These are phyloP conservation scores for Tenthredo notha DNA, from an alignment of 2,888 invertebrate genomes.

Conservation along the genomic window DNA sequence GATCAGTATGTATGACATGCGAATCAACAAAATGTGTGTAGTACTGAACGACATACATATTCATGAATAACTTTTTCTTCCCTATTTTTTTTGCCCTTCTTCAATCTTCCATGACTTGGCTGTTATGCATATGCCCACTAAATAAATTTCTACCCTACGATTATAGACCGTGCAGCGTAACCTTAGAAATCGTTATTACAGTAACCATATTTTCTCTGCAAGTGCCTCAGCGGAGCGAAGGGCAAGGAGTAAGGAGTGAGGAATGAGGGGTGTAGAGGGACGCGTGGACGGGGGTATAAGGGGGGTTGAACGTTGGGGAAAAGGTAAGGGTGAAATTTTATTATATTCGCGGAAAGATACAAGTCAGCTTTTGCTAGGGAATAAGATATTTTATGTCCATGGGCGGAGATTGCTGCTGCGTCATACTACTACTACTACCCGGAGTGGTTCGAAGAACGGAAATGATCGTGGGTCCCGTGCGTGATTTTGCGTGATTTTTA, in stretches of 20 bases:
- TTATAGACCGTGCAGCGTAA: conserved; percentile 25
- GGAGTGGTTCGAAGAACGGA: conserved; percentile 11
- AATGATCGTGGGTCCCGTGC: not conserved
- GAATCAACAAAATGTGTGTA: conserved; percentile 48
- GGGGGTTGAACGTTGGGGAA: not conserved
- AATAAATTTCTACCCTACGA: conserved; percentile 13
- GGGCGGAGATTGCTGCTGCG: conserved; percentile 35
- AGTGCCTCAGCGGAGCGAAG: not conserved
- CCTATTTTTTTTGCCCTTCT: not conserved
- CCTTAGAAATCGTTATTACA: conserved; percentile 42
- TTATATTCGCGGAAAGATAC: conserved; percentile 46
- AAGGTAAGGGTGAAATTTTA: conserved; percentile 41
- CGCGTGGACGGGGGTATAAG: not conserved
- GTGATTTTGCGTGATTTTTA: not conserved
- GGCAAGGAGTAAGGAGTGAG: not conserved
- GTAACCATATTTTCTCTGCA: conserved; percentile 38
- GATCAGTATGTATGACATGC: conserved; percentile 50
- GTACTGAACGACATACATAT: conserved; percentile 25
- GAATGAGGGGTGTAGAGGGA: not conserved
- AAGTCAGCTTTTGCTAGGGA: conserved; percentile 45
- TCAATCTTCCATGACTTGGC: not conserved
- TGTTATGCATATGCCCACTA: conserved; percentile 5
- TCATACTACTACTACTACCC: not conserved
- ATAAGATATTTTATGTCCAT: conserved; percentile 40
- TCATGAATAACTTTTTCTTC: conserved; percentile 30